Conservation (phyloP, 2,113 vertebrate species). For the Cavia aperea region DNA sequence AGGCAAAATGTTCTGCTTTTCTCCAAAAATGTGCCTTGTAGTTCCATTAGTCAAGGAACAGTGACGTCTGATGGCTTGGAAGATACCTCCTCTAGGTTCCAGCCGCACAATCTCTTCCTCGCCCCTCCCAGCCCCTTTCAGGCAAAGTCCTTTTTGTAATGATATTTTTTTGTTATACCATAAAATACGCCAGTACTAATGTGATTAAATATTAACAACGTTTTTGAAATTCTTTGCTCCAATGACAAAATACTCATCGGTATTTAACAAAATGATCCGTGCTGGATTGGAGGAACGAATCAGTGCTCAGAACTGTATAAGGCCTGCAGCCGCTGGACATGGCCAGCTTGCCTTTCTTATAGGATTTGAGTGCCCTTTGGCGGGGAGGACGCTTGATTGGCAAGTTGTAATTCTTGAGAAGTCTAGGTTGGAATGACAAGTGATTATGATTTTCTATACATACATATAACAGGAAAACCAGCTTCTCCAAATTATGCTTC, state of each 20-base stretch:
- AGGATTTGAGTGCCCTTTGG: neutral
- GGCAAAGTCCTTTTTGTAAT: conserved; percentile 51
- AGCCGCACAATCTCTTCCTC: neutral
- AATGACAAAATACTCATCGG: conserved; percentile 50
- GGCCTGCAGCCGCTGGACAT: neutral
- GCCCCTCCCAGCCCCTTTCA: neutral
- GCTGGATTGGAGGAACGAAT: neutral
- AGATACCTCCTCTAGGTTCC: neutral
- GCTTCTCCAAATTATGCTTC: neutral
- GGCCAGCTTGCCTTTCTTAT: neutral
- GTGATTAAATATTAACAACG: conserved; percentile 72
- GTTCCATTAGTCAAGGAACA: neutral
- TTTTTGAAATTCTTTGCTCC: conserved; percentile 67
- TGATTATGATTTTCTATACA: neutral
- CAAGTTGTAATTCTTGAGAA: neutral
- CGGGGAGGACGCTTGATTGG: neutral
- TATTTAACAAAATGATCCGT: conserved; percentile 58
- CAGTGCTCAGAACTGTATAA: neutral
- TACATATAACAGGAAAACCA: neutral
- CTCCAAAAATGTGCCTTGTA: neutral
- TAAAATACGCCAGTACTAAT: conserved; percentile 65
- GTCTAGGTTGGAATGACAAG: neutral
- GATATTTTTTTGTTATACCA: conserved; percentile 67
- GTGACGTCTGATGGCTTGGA: neutral
- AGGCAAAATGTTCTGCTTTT: neutral